These are phyloP conservation scores for Trinorchestia longiramus DNA, from an alignment of 1,140 invertebrate genomes.

Conservation along the genomic window DNA sequence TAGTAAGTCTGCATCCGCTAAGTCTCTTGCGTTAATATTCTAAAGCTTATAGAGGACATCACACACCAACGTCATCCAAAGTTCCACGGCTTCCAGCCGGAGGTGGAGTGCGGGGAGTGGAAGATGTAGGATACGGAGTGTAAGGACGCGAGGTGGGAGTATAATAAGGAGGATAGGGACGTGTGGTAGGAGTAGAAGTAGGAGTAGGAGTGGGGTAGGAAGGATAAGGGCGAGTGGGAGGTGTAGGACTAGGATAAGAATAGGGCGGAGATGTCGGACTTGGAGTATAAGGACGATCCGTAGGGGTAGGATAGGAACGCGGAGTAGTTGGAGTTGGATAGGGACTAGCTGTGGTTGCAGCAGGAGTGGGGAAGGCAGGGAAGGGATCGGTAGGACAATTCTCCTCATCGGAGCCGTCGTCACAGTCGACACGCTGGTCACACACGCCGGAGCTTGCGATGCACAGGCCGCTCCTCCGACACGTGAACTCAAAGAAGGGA, in stretches of 20 bases:
- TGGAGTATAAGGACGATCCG: neutral
- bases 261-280: neutral
- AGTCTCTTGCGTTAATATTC: neutral
- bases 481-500: slow-evolving; percentile 69
- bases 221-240: neutral
- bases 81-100: neutral
- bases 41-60: neutral
- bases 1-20: neutral
- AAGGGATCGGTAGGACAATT: slow-evolving; percentile 73
- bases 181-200: neutral
- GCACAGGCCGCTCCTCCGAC: slow-evolving; percentile 80
- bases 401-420: slow-evolving; percentile 84
- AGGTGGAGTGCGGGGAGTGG: neutral
- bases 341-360: slow-evolving; percentile 77
- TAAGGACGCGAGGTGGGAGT: neutral
- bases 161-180: neutral
- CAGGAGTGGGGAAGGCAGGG: slow-evolving; percentile 87
- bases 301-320: neutral
- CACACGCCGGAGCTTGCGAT: slow-evolving; percentile 87
- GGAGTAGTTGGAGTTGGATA: neutral
- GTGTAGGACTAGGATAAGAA: neutral
- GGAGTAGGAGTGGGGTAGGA: neutral
- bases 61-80: neutral
- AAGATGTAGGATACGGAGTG: neutral
- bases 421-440: slow-evolving; percentile 85